These are phyloP conservation scores for Aphelinus atriplicis DNA, from an alignment of 1,140 invertebrate species.

Conservation along the genomic window DNA sequence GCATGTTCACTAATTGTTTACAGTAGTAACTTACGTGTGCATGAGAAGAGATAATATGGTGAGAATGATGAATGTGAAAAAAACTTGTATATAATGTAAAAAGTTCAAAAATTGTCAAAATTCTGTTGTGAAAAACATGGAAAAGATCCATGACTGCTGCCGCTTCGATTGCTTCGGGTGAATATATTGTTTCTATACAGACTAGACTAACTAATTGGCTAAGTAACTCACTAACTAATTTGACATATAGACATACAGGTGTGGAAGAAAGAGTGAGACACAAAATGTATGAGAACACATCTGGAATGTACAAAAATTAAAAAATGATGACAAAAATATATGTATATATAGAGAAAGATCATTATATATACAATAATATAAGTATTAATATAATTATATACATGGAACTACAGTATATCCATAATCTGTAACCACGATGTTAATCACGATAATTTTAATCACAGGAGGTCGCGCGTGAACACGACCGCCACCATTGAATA, in stretches of 20 bases:
- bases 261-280: slow-evolving; percentile 5
- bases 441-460: slow-evolving; percentile 42
- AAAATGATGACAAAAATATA: neutral
- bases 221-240: slow-evolving; percentile 6
- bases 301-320: slow-evolving; percentile 13
- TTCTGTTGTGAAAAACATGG: neutral
- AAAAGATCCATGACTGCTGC: slow-evolving; percentile 19
- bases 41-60: too few species aligned
- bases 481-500: slow-evolving; percentile 36
- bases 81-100: too few species aligned
- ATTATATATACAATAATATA: slow-evolving; percentile 17
- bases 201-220: slow-evolving; percentile 1
- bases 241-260: slow-evolving; percentile 19
- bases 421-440: slow-evolving; percentile 27
- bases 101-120: too few species aligned
- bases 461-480: slow-evolving; percentile 24
- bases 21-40: too few species aligned
- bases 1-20: too few species aligned
- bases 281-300: slow-evolving; percentile 5
- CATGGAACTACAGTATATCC: slow-evolving; percentile 8
- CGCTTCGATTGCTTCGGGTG: slow-evolving; percentile 36
- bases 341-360: neutral
- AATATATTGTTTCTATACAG: slow-evolving; percentile 5
- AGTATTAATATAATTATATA: slow-evolving; percentile 28
- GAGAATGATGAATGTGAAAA: too few species aligned